Base-by-base conservation (phyloP, 1,140 invertebrate genomes). In the Rhyzopertha dominica region DNA sequence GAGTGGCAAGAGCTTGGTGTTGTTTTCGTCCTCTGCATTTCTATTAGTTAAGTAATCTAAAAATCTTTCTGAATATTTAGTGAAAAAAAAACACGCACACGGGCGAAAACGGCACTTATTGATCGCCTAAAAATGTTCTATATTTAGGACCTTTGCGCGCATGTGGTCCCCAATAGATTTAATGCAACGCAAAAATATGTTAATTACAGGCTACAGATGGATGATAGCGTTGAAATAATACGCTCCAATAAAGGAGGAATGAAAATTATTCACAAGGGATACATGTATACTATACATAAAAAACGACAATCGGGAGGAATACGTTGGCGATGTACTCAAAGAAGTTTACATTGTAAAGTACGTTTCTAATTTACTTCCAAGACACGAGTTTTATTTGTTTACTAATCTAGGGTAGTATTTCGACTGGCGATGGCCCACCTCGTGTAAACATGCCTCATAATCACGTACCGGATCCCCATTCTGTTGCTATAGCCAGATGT, bases 221-320 rank as follows among this genome's bases (percentile, higher is more conserved):
- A 58, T 20, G 47, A 54, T 20, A 18, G 52, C 36, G 39, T 56
- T 4, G 53, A 61, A 35, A 41, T 56, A 18, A 49, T 61, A 13
- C 39, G 48, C 16, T 72, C 70, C 9, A 72, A 72, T 31, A 72
- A 70, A 51, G 69, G 70, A 4, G 69, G 68, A 0, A 63, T 65
- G 32, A 72, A 72, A 49, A 48, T 73, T n/a, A 72, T 73, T 23
- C 62, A 72, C 41, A 52, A 49, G 3, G 62, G 67, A 14, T 72
- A 62, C 19, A 72, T 72, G 68, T 73, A 73, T 40, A 72, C 70
- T 0, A 51, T 72, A 16, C 70, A 72, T 35, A 72, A 72, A 35
- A 51, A 50, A 35, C 62, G 63, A 32, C 63, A 63, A 40, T 58
- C 63, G 0, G 62, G 62, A 1, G 66, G 61, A 8, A 68, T 72